phyloP scores from a whole-genome alignment of 1,140 invertebrate species.

The Bombus confusus region DNA sequence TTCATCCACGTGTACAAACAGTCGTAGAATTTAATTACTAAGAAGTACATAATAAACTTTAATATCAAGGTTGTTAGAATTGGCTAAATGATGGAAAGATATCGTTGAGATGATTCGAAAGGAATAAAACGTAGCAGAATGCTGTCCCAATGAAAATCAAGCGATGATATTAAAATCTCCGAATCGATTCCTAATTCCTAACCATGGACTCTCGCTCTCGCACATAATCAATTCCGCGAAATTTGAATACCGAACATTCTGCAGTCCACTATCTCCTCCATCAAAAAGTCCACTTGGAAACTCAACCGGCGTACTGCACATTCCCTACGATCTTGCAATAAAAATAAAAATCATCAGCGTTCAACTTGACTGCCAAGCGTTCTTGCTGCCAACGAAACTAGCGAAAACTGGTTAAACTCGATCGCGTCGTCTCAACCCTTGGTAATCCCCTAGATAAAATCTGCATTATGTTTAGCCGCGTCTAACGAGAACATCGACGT shows the following conservation, averaged over 20 bases:
- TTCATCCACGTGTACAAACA: too few species aligned
- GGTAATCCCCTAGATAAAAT: slow-evolving; percentile 44
- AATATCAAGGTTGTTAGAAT: too few species aligned
- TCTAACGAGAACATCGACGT: slow-evolving; percentile 46
- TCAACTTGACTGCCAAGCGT: background rate
- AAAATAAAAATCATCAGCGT: background rate
- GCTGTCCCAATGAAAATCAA: background rate
- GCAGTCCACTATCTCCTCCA: too few species aligned
- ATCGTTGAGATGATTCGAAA: background rate
- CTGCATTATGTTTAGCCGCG: slow-evolving; percentile 48
- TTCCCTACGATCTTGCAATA: background rate
- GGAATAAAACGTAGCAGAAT: background rate
- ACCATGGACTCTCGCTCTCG: background rate
- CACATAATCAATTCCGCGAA: background rate
- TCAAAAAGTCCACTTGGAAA: too few species aligned
- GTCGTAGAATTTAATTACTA: too few species aligned
- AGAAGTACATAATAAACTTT: too few species aligned
- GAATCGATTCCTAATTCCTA: background rate
- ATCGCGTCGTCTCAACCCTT: background rate
- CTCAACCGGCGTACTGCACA: background rate
- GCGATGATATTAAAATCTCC: background rate
- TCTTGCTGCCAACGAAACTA: background rate
- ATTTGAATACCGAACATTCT: background rate
- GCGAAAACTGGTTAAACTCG: background rate
- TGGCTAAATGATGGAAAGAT: too few species aligned